These are phyloP conservation scores for Thryonomys swinderianus DNA, from an alignment of 2,113 vertebrate species.

Conservation along the genomic window DNA sequence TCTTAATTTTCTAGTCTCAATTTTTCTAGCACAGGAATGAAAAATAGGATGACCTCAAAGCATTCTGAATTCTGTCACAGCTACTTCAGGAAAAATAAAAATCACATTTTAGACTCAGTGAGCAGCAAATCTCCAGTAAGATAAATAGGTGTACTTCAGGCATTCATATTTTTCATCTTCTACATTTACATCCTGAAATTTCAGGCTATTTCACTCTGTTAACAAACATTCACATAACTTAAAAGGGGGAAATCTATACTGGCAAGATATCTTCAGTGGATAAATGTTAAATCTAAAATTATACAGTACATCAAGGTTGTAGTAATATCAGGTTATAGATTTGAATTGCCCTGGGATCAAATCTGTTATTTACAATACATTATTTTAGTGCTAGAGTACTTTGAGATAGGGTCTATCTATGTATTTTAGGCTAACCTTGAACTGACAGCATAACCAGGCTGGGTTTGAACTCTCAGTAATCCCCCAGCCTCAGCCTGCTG, in stretches of 20 bases:
- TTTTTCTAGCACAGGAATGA: not conserved
- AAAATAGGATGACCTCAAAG: not conserved
- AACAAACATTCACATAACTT: not conserved
- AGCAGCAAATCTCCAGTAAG: not conserved
- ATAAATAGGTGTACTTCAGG: not conserved
- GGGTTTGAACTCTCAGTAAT: not conserved
- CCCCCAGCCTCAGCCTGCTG: not conserved
- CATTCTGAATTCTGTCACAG: not conserved
- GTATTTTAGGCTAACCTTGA: not conserved
- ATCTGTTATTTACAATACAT: not conserved
- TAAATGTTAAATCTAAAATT: not conserved
- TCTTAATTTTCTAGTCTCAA: not conserved
- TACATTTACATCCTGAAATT: not conserved
- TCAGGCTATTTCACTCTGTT: not conserved
- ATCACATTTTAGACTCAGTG: not conserved
- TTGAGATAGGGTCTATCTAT: not conserved
- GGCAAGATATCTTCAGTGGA: not conserved
- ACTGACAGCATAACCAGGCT: not conserved
- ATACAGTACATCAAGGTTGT: too few relatives aligned
- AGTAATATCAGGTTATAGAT: not conserved
- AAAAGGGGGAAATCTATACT: not conserved
- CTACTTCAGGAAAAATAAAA: not conserved
- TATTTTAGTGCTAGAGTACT: not conserved
- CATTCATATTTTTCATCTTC: not conserved
- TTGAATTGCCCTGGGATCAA: not conserved